Evolutionary conservation across 1,140 invertebrate species (phyloP).

Genomic region (Leptinotarsa undecemlineata): DNA sequence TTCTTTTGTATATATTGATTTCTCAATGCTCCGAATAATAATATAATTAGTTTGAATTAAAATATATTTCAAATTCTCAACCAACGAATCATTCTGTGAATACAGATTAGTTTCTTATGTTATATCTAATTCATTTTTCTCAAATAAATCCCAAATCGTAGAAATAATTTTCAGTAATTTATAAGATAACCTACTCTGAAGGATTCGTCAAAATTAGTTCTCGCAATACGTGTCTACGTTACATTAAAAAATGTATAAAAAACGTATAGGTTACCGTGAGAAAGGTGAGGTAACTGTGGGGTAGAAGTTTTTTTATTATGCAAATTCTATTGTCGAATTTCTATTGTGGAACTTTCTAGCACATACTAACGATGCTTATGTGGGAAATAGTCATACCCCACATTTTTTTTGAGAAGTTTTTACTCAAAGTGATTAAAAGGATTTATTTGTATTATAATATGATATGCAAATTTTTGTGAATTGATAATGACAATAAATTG

Average conservation of each 20-base stretch:
- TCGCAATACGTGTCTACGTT: no score
- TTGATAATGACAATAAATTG: slow-evolving; percentile 11
- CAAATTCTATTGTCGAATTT: background rate
- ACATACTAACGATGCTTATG: slow-evolving; percentile 10
- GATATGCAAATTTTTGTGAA: slow-evolving; percentile 9
- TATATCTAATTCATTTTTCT: no score
- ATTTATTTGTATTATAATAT: background rate
- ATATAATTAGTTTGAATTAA: no score
- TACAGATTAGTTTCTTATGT: no score
- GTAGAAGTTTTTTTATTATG: slow-evolving; percentile 3
- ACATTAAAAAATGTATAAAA: background rate
- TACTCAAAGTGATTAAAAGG: slow-evolving; percentile 1
- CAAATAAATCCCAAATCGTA: no score
- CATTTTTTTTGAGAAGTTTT: background rate
- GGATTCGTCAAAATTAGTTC: no score
- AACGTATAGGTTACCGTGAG: background rate
- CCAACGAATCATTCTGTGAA: no score
- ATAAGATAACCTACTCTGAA: no score
- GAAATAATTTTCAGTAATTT: no score
- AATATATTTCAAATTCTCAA: no score
- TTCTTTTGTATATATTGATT: no score
- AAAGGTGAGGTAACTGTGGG: background rate
- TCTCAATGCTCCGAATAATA: no score
- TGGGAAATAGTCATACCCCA: slow-evolving; percentile 18
- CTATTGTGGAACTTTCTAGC: slow-evolving; percentile 5